A percentile compares a stretch with the other conserved stretches of the same genome.
phyloP scores from a whole-genome alignment of 2,113 vertebrate genomes.

The Callospermophilus lateralis region DNA sequence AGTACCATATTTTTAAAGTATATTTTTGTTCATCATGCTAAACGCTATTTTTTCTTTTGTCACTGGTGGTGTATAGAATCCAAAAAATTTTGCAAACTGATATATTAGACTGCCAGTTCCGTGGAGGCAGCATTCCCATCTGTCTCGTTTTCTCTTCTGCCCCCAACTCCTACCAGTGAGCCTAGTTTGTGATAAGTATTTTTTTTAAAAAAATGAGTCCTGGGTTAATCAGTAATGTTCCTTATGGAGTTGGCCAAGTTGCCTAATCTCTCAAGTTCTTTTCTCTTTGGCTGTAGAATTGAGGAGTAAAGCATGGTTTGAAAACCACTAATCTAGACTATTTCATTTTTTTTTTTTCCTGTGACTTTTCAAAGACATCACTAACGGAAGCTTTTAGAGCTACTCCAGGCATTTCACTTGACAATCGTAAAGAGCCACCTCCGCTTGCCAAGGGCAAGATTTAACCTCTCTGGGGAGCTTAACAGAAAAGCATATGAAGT shows the following conservation, averaged over 20 bases:
- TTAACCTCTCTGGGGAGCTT: neutral
- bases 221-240: conserved; percentile 9
- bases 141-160: neutral
- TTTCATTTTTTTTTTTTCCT: neutral
- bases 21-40: neutral
- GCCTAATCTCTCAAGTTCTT: neutral
- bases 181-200: neutral
- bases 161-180: neutral
- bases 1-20: neutral
- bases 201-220: neutral
- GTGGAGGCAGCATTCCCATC: neutral
- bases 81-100: neutral
- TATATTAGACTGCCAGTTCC: neutral
- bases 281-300: neutral
- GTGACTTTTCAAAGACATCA: neutral
- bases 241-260: neutral
- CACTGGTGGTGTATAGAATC: neutral
- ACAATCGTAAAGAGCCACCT: neutral
- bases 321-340: neutral
- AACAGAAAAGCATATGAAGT: neutral
- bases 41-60: neutral
- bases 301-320: neutral
- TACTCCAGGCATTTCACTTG: neutral
- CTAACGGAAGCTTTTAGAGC: neutral
- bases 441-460: neutral